Conservation (phyloP, 2,797 vertebrate genomes). For the Champsocephalus esox region DNA sequence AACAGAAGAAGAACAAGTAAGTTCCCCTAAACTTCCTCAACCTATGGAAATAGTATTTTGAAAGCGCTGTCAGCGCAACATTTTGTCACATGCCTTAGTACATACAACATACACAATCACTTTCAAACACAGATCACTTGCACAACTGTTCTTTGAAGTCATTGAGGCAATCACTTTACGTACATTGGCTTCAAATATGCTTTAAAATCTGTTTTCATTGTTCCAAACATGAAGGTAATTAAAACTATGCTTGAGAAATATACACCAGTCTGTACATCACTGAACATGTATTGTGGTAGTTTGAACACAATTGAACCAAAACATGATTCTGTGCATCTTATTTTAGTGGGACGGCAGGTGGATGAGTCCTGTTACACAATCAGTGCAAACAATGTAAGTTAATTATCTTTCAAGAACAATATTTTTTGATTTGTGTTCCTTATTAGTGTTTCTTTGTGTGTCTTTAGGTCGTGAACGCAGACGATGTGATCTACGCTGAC, state of each 20-base stretch:
- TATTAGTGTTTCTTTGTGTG: conserved; percentile 12
- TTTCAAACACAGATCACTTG: conserved; percentile 16
- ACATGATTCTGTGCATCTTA: not conserved
- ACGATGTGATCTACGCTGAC: conserved; percentile 66
- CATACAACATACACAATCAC: not conserved
- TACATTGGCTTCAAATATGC: not conserved
- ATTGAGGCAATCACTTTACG: not conserved
- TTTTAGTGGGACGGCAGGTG: conserved; percentile 30
- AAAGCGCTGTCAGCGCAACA: not conserved
- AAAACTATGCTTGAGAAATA: not conserved
- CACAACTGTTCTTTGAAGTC: conserved; percentile 24
- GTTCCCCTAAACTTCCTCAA: conserved; percentile 29
- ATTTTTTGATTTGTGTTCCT: not conserved
- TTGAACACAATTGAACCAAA: not conserved
- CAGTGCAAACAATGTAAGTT: conserved; percentile 34
- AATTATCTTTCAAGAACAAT: not conserved
- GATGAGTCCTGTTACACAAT: conserved; percentile 8
- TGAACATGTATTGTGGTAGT: not conserved
- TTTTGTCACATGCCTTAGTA: not conserved
- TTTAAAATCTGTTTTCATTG: not conserved
- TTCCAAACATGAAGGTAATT: not conserved
- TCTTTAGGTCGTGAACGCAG: conserved; percentile 24
- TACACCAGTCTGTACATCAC: not conserved
- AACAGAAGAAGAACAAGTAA: conserved; percentile 59
- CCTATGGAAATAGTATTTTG: not conserved